phyloP scores from a whole-genome alignment of 2,888 invertebrate genomes.

The Pyralis farinalis region DNA sequence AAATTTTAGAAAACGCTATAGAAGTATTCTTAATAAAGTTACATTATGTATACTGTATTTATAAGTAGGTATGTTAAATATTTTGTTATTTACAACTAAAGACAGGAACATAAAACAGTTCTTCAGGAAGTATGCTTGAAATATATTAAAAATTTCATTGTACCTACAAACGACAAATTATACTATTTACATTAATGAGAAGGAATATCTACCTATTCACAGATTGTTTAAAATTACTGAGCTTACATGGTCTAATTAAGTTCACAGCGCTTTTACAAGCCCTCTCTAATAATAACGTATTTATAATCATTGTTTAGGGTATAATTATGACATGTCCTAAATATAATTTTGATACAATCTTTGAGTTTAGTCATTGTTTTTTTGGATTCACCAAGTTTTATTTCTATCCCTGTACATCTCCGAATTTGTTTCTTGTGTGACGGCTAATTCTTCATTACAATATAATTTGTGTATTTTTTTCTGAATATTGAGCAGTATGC shows the following conservation, averaged over 20 bases:
- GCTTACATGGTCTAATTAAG: constrained; percentile 52
- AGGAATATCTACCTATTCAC: constrained; percentile 64
- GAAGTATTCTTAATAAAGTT: constrained; percentile 37
- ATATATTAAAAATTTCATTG: constrained; percentile 74
- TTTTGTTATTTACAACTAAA: constrained; percentile 74
- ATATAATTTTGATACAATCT: constrained; percentile 40
- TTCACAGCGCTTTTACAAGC: constrained; percentile 69
- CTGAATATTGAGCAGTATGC: constrained; percentile 14
- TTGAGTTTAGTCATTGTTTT: constrained; percentile 35
- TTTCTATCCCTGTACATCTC: constrained; percentile 77
- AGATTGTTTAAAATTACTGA: constrained; percentile 55
- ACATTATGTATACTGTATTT: constrained; percentile 40
- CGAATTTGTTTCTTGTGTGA: constrained; percentile 63
- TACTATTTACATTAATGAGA: constrained; percentile 66
- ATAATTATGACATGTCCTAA: constrained; percentile 38
- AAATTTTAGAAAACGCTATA: constrained; percentile 53
- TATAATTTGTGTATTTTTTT: constrained; percentile 1
- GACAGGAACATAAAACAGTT: constrained; percentile 79
- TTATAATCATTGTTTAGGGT: constrained; percentile 33
- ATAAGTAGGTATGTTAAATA: constrained; percentile 49
- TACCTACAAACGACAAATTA: constrained; percentile 52
- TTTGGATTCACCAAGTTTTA: constrained; percentile 45
- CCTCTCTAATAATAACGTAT: constrained; percentile 33
- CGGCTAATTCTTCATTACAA: constrained; percentile 13
- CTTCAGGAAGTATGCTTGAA: constrained; percentile 67